These are phyloP conservation scores for Antennarius striatus DNA, from an alignment of 2,113 vertebrate species.

Conservation along the genomic window DNA sequence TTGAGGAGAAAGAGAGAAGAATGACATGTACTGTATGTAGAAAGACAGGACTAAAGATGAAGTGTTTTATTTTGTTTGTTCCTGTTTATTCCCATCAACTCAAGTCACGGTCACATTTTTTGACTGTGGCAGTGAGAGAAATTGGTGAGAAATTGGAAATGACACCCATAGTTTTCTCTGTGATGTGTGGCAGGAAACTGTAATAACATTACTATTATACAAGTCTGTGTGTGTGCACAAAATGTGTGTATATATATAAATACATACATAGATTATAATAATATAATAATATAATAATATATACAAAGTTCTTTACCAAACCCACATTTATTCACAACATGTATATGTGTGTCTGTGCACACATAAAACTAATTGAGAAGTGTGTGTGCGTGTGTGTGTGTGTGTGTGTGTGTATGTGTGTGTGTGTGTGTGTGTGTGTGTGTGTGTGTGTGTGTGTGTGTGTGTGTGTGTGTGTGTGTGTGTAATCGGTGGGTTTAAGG, in stretches of 20 bases:
- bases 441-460: slow-evolving; percentile 18
- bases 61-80: slow-evolving; percentile 48
- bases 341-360: too few species aligned
- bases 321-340: neutral
- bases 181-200: slow-evolving; percentile 30
- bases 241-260: too few species aligned
- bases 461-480: slow-evolving; percentile 41
- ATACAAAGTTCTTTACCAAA: too few species aligned
- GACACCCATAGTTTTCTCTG: slow-evolving; percentile 54
- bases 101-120: slow-evolving; percentile 33
- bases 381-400: neutral
- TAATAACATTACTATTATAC: too few species aligned
- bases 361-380: too few species aligned
- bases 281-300: too few species aligned
- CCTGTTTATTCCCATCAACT: slow-evolving; percentile 47
- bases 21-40: slow-evolving; percentile 2
- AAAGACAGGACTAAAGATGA: slow-evolving; percentile 37
- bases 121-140: slow-evolving; percentile 49
- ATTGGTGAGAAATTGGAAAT: slow-evolving; percentile 59
- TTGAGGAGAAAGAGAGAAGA: neutral
- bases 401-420: slow-evolving; percentile 2
- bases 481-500: slow-evolving; percentile 69
- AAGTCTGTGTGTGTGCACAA: too few species aligned
- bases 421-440: neutral
- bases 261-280: too few species aligned